Conservation (phyloP, 1,140 invertebrate species). For the Cyclina sinensis region DNA sequence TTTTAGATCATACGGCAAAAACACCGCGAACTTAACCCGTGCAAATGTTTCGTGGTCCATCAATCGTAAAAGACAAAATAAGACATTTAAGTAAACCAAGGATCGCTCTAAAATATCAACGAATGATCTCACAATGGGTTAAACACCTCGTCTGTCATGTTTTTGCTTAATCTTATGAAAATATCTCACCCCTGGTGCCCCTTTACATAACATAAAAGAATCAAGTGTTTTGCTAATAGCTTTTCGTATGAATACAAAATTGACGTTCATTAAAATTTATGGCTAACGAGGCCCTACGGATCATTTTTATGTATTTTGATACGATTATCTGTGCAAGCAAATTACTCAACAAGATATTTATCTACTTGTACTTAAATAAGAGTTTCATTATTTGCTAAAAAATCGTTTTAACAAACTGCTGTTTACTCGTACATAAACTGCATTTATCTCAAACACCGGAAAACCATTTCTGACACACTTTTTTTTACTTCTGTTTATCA, state of each 20-base stretch:
- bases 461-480: too few species aligned
- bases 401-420: too few species aligned
- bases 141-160: constrained; percentile 5
- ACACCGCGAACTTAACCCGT: too few species aligned
- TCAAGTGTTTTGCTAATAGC: not conserved
- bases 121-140: not conserved
- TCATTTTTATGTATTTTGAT: not conserved
- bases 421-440: too few species aligned
- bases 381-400: not conserved
- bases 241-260: not conserved
- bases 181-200: not conserved
- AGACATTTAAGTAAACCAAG: not conserved
- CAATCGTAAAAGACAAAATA: too few species aligned
- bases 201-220: not conserved
- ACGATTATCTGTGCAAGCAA: not conserved
- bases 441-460: too few species aligned
- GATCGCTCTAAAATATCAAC: not conserved
- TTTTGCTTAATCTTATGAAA: not conserved
- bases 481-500: too few species aligned
- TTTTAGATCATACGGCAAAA: too few species aligned
- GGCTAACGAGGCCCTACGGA: not conserved
- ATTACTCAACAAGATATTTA: not conserved
- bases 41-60: too few species aligned
- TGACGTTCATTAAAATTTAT: constrained; percentile 4
- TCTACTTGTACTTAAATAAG: not conserved